Conservation (phyloP, 2,888 invertebrate genomes). For the Ochlodes sylvanus region DNA sequence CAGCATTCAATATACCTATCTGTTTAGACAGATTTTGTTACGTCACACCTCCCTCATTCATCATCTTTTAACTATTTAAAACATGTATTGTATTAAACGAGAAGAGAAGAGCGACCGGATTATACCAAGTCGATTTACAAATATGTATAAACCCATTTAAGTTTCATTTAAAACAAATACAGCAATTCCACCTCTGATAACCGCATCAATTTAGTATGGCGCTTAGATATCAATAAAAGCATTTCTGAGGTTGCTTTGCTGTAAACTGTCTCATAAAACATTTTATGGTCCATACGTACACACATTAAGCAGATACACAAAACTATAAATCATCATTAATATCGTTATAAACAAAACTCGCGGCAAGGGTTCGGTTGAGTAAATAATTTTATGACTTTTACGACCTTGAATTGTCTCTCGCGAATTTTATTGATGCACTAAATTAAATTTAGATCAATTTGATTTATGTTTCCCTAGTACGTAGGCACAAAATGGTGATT, state of each 20-base stretch:
- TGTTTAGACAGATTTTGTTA: neutral
- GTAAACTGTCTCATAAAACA: constrained; percentile 77
- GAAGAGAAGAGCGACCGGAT: neutral
- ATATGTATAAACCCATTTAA: constrained; percentile 22
- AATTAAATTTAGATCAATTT: constrained; percentile 61
- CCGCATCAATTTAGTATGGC: constrained; percentile 64
- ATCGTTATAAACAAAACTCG: constrained; percentile 71
- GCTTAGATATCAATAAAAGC: constrained; percentile 78
- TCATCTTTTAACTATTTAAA: too few relatives aligned
- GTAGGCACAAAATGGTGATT: neutral
- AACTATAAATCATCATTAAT: constrained; percentile 79
- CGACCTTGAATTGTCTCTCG: constrained; percentile 69
- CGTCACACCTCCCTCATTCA: too few relatives aligned
- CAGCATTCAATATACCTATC: neutral
- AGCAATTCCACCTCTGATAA: constrained; percentile 51
- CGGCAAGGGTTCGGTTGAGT: constrained; percentile 66
- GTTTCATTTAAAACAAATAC: constrained; percentile 16
- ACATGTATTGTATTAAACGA: too few relatives aligned
- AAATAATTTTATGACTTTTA: constrained; percentile 77
- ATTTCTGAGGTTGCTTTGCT: constrained; percentile 70
- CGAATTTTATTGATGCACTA: constrained; percentile 68
- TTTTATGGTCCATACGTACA: constrained; percentile 77
- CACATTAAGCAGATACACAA: constrained; percentile 77
- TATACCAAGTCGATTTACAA: neutral
- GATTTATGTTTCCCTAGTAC: constrained; percentile 63